phyloP scores from a whole-genome alignment of 2,797 vertebrate species.

The Anas capensis region DNA sequence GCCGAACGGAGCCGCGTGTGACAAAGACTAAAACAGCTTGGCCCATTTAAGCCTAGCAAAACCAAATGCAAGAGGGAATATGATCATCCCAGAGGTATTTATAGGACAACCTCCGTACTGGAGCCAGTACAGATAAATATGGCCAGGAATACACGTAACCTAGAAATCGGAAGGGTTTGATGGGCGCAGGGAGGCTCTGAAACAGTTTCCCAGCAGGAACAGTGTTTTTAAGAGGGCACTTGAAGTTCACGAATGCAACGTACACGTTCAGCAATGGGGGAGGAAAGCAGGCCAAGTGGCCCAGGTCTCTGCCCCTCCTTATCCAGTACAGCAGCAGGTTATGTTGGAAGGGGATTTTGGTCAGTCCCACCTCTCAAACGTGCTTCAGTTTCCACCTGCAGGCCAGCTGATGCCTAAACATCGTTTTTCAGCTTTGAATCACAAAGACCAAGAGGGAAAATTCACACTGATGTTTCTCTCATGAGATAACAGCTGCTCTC shows the following conservation, averaged over 20 bases:
- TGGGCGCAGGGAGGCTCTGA: neutral
- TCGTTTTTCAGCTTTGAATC: neutral
- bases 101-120: constrained; percentile 30
- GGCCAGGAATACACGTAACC: constrained; percentile 50
- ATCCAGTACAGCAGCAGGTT: neutral
- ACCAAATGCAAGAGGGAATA: constrained; percentile 57
- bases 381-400: neutral
- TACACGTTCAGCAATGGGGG: neutral
- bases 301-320: neutral
- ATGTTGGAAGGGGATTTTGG: neutral
- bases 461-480: neutral
- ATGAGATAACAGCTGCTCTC: constrained; percentile 2
- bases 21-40: constrained; percentile 43
- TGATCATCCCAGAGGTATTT: constrained; percentile 46
- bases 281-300: neutral
- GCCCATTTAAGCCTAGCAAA: constrained; percentile 56
- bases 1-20: neutral
- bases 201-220: constrained; percentile 2
- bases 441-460: constrained; percentile 12
- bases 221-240: neutral
- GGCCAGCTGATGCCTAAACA: neutral
- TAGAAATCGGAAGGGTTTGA: constrained; percentile 26
- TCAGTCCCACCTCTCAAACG: neutral
- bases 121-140: constrained; percentile 53
- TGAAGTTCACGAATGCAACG: neutral